phyloP scores from a whole-genome alignment of 2,113 vertebrate genomes.

The Dendropsophus ebraccatus region DNA sequence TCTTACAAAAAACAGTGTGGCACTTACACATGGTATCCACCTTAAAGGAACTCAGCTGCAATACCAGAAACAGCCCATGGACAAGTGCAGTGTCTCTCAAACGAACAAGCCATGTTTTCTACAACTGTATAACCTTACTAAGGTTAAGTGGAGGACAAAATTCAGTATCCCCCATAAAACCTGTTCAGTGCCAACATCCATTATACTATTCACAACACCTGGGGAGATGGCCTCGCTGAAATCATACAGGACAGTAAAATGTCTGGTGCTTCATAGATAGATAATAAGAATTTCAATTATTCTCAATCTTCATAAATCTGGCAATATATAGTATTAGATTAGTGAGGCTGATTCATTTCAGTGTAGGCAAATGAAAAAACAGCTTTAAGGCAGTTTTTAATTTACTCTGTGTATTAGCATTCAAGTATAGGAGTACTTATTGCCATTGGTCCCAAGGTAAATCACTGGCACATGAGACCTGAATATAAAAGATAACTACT shows the following conservation, averaged over 20 bases:
- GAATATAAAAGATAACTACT: neutral
- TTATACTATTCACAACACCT: neutral
- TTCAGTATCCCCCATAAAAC: neutral
- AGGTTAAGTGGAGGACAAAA: neutral
- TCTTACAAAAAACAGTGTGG: too few species aligned
- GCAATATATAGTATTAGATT: slow-evolving; percentile 27
- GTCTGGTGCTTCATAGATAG: neutral
- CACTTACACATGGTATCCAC: too few species aligned
- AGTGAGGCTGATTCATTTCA: slow-evolving; percentile 10
- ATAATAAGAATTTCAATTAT: slow-evolving; percentile 18
- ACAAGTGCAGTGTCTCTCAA: too few species aligned
- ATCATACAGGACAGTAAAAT: neutral
- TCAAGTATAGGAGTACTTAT: slow-evolving; percentile 4
- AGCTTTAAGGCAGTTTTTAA: slow-evolving; percentile 29
- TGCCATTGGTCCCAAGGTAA: slow-evolving; percentile 20
- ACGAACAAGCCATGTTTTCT: too few species aligned
- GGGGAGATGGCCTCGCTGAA: neutral
- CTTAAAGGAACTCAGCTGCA: too few species aligned
- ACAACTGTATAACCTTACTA: too few species aligned
- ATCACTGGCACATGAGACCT: slow-evolving; percentile 5
- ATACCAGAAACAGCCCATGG: too few species aligned
- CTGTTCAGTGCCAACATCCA: neutral
- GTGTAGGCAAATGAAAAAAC: slow-evolving; percentile 14
- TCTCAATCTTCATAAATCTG: slow-evolving; percentile 25
- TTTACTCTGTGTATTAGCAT: slow-evolving; percentile 12